Base-by-base conservation (phyloP, 2,113 vertebrate species). In the Carassius carassius region DNA sequence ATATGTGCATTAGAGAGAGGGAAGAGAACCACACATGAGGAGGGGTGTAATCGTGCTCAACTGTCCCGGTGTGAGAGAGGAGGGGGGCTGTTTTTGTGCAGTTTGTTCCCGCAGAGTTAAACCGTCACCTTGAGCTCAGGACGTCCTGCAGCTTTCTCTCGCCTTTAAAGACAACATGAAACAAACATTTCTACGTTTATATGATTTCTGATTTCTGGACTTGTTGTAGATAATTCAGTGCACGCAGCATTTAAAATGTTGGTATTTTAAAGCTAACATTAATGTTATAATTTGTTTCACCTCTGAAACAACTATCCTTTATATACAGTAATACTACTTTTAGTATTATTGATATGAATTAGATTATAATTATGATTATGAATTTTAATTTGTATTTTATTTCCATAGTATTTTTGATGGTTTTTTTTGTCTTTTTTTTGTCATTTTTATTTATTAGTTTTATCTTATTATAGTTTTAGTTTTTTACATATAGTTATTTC, bases 141-240 rank as follows among this genome's bases (percentile, higher is more conserved):
- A 32, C 63, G 32, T 63, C 2, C 17, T 19, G 32, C 11, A 4
- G 44, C 47, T 81, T 79, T 74, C 32, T 51, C 7, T 14, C 37
- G 23, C 51, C 62, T 60, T 82, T 81, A 49, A 72, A 47, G 51
- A n/a, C 54, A 35, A 65, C n/a, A 17, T 47, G 5, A 73, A 73
- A 47, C 4, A 73, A 44, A 69, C 29, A 19, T 56, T 7, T 19
- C 5, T 10, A 65, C 3, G 14, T 29, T 35, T 69, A 69, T 19
- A 35, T 69, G 29, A 16, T 67, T 35, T 63, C 60, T 63, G n/a
- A 29, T 65, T 65, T 29, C 11, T 65, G 62, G 3, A 29, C 11
- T 25, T 25, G 1, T 29, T 65, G 11, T 65, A 0, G n/a, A 29
- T 8, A 11, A 29, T 29, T 65, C 23, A 13, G 23, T 12, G 23